Percentiles rank a stretch among this genome's conserved stretches.
Conservation (phyloP, 2,113 vertebrate species). For the Mastomys natalensis region DNA sequence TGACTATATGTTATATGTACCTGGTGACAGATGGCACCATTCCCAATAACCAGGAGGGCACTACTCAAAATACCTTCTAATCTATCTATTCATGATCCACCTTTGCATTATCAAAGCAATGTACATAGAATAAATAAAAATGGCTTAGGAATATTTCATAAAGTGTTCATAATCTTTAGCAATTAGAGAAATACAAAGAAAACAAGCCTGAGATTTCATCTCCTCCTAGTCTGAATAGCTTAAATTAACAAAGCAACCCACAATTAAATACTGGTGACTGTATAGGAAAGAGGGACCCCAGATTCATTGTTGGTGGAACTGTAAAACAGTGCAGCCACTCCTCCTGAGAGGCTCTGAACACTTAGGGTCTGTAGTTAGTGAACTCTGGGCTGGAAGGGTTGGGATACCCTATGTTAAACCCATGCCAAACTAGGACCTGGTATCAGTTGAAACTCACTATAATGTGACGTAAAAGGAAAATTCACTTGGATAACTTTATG, state of each 20-base stretch:
- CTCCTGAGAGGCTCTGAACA: background rate
- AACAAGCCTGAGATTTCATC: background rate
- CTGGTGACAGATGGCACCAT: rapidly evolving
- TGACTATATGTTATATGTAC: rapidly evolving
- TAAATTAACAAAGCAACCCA: background rate
- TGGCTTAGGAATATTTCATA: background rate
- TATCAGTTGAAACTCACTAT: constrained; percentile 9
- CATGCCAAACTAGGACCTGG: background rate
- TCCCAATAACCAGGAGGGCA: background rate
- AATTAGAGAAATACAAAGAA: background rate
- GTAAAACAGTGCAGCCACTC: background rate
- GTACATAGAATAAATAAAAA: background rate
- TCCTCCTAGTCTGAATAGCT: background rate
- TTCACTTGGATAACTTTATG: constrained; percentile 32
- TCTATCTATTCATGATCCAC: background rate
- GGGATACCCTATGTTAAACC: background rate
- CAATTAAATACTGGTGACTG: background rate
- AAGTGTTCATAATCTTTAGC: background rate
- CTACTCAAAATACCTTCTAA: background rate
- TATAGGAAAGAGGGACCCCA: background rate
- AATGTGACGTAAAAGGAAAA: constrained; percentile 25
- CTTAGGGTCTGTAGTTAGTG: background rate
- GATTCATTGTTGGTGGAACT: background rate
- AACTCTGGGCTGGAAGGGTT: background rate
- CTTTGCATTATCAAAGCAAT: background rate